Percentiles rank a stretch among this genome's conserved stretches.
These are phyloP conservation scores for Chrysolina americana DNA, from an alignment of 2,888 invertebrate genomes.

Conservation along the genomic window DNA sequence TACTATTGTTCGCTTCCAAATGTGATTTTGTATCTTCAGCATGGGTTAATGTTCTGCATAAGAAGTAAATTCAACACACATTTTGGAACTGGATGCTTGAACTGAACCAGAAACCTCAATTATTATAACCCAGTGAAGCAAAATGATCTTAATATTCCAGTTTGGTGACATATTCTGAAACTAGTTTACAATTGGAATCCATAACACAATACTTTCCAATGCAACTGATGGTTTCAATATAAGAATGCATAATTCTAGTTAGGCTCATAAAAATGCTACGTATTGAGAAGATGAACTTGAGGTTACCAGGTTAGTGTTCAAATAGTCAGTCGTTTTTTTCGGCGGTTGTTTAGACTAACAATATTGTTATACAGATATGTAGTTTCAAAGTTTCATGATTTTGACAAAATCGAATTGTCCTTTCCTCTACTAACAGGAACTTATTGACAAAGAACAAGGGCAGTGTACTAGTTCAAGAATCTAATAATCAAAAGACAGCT, in stretches of 20 bases:
- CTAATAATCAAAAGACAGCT: too few relatives aligned
- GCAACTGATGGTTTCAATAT: not conserved
- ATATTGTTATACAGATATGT: too few relatives aligned
- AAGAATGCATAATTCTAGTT: not conserved
- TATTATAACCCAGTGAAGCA: not conserved
- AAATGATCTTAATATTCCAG: not conserved
- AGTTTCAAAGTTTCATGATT: too few relatives aligned
- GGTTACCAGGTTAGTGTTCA: not conserved
- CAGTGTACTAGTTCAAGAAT: too few relatives aligned
- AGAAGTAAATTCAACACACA: too few relatives aligned
- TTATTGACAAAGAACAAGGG: too few relatives aligned
- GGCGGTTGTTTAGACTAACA: too few relatives aligned
- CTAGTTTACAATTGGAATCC: not conserved
- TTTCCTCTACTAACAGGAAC: too few relatives aligned
- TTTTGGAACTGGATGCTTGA: not conserved
- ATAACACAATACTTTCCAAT: not conserved
- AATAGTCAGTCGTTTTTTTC: not conserved
- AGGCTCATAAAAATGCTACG: not conserved
- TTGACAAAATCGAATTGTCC: too few relatives aligned
- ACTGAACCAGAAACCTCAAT: not conserved
- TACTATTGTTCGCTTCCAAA: too few relatives aligned
- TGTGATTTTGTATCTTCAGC: too few relatives aligned
- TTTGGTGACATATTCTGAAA: not conserved
- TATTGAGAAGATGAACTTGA: not conserved
- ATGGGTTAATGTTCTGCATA: too few relatives aligned